Base-by-base conservation (phyloP, 2,888 invertebrate genomes). In the Meiosimyza decipiens region DNA sequence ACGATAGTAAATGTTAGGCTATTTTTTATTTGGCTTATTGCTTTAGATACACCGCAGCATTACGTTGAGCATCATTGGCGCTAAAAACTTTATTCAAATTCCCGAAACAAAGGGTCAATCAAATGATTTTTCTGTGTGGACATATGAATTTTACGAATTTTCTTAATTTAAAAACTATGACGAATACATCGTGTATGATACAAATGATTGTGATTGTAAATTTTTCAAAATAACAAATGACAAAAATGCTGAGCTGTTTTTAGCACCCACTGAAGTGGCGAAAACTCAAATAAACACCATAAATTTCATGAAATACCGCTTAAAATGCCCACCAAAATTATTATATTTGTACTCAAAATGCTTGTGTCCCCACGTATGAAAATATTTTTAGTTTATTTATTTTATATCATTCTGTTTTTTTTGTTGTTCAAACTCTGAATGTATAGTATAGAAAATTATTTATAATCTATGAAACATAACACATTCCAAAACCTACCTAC, bases 391-490 rank as follows among this genome's bases (percentile, higher is more conserved):
- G 64, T 9, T 1, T 73, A 66, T 62, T 70, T 55, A 71, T 55
- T 52, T 62, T 60, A 66, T 52, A 47, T 71, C 12, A 40, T 49
- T 67, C 59, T 68, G 49, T 68, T 63, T 68, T 65, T 62, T 62
- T 60, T n/a, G n/a, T n/a, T n/a, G n/a, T n/a, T 40, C 16, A 51
- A 15, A 51, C 33, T 28, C 13, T 57, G 69, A 75, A 75, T 54
- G 73, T 60, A 71, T 71, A 72, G 72, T 72, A 75, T 65, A 67
- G 57, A 73, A 74, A 71, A 63, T 28, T 79, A 79, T 79, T 79
- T 79, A 77, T 79, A 79, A 76, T 77, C 73, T 52, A 77, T 85
- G 85, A 84, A 82, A 81, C 82, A 84, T 85, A 84, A 85, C 84
- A 85, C 84, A 85, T 85, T 84, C 86, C 84, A 84, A 77, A 76